Evolutionary conservation across 1,140 invertebrate genomes (phyloP).

Genomic region (Brachionus plicatilis): DNA sequence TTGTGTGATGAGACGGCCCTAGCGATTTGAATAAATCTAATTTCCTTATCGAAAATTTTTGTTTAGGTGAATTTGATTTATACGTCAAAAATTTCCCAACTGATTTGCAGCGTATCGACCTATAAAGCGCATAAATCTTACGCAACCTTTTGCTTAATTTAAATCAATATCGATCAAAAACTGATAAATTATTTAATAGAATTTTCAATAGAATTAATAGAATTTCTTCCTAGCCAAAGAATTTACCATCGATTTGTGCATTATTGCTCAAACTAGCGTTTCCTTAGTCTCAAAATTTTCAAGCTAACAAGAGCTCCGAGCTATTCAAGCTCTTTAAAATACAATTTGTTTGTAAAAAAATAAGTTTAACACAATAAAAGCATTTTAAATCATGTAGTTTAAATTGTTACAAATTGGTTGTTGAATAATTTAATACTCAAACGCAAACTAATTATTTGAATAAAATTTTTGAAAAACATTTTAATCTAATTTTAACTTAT

Average conservation of each 20-base stretch:
- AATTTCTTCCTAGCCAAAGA: neutral
- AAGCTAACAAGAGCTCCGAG: neutral
- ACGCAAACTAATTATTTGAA: neutral
- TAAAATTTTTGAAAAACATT: neutral
- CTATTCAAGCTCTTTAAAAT: neutral
- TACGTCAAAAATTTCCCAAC: neutral
- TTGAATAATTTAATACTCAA: neutral
- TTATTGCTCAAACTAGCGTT: neutral
- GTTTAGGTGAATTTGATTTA: neutral
- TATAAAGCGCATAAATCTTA: neutral
- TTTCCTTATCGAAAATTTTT: neutral
- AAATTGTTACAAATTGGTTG: neutral
- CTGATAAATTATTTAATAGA: neutral
- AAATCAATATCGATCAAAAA: neutral
- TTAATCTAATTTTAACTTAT: neutral
- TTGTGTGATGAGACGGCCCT: neutral
- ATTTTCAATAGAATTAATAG: neutral
- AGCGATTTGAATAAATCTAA: neutral
- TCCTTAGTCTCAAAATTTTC: neutral
- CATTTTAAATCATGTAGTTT: neutral
- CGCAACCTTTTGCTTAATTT: neutral
- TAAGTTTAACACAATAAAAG: neutral
- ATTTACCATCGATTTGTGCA: neutral
- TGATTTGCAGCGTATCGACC: neutral
- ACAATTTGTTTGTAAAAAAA: neutral